Base-by-base conservation (phyloP, 2,113 vertebrate species). In the Astur gentilis region DNA sequence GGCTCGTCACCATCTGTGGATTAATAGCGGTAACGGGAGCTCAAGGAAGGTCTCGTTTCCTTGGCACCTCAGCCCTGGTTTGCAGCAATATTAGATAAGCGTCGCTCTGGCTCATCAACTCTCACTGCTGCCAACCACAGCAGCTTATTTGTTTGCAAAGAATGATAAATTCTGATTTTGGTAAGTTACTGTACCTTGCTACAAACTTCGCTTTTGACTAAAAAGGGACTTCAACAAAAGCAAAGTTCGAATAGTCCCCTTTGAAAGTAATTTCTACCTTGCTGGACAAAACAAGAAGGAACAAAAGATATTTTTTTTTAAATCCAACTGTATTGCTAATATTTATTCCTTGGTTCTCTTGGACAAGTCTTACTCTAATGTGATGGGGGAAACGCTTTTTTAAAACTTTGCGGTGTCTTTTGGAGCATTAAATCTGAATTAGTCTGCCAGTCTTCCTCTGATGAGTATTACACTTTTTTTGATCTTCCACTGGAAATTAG, bases 1-100 rank as follows among this genome's bases (percentile, higher is more conserved):
- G 19, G 36, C 14, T 32, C 7, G 3, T 50, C 34, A 16, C 29
- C 19, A 7, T 4, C 49, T 16, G 13, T 2, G 19, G 6, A 20
- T 64, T n/a, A 27, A 13, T 0, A 15, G 22, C 42, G 9, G 32
- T 6, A 8, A 21, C 0, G 1, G 57, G 58, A 52, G 36, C 49
- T 44, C 44, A 2, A 11, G 44, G 60, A 64, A 27, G 12, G 12
- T 5, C 7, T 10, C 0, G 4, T 18, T 10, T 15, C 50, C 10
- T 8, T 7, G 9, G n/a, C 42, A 23, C 27, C 72, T 55, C 2
- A 2, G 32, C 34, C 23, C 47, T 16, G 21, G 29, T 19, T 61
- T 20, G 16, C 55, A 20, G 45, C 47, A 7, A 16, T 2, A 4
- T 20, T 13, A 23, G 34, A 5, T 11, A 17, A 34, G 13, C 1